A percentile compares a stretch with the other conserved stretches of the same genome.
These are phyloP conservation scores for Rhagophthalmus giganteus DNA, from an alignment of 2,888 invertebrate genomes.

Conservation along the genomic window DNA sequence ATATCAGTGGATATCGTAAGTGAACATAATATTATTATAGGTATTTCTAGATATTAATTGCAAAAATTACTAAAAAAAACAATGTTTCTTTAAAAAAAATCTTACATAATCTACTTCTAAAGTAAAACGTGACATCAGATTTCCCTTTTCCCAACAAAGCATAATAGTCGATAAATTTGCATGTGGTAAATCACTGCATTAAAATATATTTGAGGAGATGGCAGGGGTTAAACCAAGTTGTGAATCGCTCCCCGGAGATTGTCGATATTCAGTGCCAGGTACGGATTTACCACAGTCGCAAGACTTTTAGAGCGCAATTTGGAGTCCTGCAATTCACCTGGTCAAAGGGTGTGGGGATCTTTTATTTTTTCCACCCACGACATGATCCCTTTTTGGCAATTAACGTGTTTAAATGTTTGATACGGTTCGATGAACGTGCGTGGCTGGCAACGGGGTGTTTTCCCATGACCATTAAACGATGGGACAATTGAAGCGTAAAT, in stretches of 20 bases:
- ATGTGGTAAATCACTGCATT: constrained; percentile 39
- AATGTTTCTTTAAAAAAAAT: too few relatives aligned
- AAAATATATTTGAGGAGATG: constrained; percentile 38
- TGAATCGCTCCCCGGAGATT: constrained; percentile 38
- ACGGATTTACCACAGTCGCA: constrained; percentile 38
- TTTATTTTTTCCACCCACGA: constrained; percentile 20
- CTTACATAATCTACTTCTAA: too few relatives aligned
- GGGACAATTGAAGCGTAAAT: too few relatives aligned
- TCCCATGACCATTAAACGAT: constrained; percentile 16
- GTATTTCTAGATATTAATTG: too few relatives aligned
- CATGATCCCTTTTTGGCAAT: constrained; percentile 42
- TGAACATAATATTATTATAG: constrained; percentile 41
- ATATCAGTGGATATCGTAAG: constrained; percentile 94
- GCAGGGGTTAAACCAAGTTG: constrained; percentile 30
- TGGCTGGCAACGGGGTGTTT: constrained; percentile 15
- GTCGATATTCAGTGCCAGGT: constrained; percentile 54
- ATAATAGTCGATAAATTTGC: constrained; percentile 37
- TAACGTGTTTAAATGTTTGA: constrained; percentile 45
- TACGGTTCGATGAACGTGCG: constrained; percentile 37
- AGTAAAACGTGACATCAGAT: constrained; percentile 11
- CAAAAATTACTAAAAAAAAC: too few relatives aligned
- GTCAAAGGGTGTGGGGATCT: constrained; percentile 16
- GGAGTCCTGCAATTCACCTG: constrained; percentile 28
- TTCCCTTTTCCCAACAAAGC: constrained; percentile 16
- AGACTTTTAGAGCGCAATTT: constrained; percentile 22